Percentiles rank a stretch among this genome's conserved stretches.
phyloP scores from a whole-genome alignment of 2,888 invertebrate species.

The Temnothorax ravouxi region DNA sequence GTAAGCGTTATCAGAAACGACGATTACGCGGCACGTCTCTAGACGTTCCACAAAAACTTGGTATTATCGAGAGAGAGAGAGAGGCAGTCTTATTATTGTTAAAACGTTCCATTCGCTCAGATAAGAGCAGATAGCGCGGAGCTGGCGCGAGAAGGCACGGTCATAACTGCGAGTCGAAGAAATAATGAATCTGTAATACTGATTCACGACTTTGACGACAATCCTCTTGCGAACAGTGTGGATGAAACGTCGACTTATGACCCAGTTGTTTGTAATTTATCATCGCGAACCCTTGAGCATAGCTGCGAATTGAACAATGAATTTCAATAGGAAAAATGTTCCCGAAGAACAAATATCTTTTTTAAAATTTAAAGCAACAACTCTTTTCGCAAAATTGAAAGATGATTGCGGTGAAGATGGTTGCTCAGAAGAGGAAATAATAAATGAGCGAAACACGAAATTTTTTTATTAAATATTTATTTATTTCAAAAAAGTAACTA shows the following conservation, averaged over 20 bases:
- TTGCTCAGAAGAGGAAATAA: not conserved
- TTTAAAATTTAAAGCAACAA: not conserved
- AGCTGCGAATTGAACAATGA: not conserved
- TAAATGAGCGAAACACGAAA: not conserved
- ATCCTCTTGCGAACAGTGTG: not conserved
- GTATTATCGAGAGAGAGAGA: conserved; percentile 53
- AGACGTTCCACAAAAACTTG: conserved; percentile 59
- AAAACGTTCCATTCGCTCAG: conserved; percentile 51
- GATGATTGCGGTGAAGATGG: not conserved
- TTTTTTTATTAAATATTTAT: conserved; percentile 3
- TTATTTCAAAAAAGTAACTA: not conserved
- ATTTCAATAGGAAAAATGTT: not conserved
- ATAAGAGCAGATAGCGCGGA: conserved; percentile 67
- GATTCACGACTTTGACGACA: not conserved
- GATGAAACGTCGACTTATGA: conserved; percentile 22
- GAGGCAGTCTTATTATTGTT: conserved; percentile 58
- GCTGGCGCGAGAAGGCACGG: conserved; percentile 23
- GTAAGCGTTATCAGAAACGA: conserved; percentile 64
- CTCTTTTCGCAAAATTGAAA: not conserved
- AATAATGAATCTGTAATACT: not conserved
- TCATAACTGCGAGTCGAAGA: not conserved
- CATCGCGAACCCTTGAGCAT: not conserved
- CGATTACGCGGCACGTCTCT: conserved; percentile 68
- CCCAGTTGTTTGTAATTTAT: not conserved
- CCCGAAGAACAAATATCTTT: not conserved